Conservation (phyloP, 2,888 invertebrate species). For the Philereme transversata region DNA sequence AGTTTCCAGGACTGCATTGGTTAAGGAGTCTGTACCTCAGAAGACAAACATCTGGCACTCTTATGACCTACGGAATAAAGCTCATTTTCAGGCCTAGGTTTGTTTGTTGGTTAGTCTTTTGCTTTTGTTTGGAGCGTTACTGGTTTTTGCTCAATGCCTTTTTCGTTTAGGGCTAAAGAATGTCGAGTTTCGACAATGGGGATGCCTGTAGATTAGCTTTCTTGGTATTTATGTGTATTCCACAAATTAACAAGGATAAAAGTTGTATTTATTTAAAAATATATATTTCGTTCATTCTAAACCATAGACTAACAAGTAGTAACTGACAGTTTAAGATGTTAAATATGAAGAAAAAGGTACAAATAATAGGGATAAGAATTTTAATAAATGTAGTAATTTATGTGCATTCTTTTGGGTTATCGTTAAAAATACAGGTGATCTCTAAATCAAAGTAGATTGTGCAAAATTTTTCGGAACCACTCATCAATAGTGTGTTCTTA, state of each 20-base stretch:
- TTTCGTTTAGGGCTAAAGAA: conserved; percentile 22
- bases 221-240: conserved; percentile 6
- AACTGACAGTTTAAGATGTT: background rate
- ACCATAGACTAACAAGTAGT: background rate
- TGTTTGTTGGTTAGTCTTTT: conserved; percentile 11
- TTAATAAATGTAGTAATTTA: conserved; percentile 3
- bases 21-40: conserved; percentile 3
- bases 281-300: background rate
- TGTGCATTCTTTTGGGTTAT: conserved; percentile 3
- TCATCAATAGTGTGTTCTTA: conserved; percentile 45
- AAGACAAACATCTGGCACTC: conserved; percentile 8
- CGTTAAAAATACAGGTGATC: conserved; percentile 33
- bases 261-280: too few relatives aligned
- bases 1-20: conserved; percentile 2
- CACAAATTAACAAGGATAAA: too few relatives aligned
- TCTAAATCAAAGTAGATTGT: conserved; percentile 52
- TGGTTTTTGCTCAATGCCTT: conserved; percentile 26
- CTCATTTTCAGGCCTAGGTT: conserved; percentile 9
- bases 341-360: background rate
- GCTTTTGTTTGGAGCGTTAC: conserved; percentile 25
- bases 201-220: conserved; percentile 15
- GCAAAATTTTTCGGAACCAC: conserved; percentile 49
- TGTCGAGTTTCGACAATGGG: conserved; percentile 13
- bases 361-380: background rate
- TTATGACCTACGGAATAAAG: conserved; percentile 22